These are phyloP conservation scores for Delichon dasypus DNA, from an alignment of 2,797 vertebrate genomes.

Conservation along the genomic window DNA sequence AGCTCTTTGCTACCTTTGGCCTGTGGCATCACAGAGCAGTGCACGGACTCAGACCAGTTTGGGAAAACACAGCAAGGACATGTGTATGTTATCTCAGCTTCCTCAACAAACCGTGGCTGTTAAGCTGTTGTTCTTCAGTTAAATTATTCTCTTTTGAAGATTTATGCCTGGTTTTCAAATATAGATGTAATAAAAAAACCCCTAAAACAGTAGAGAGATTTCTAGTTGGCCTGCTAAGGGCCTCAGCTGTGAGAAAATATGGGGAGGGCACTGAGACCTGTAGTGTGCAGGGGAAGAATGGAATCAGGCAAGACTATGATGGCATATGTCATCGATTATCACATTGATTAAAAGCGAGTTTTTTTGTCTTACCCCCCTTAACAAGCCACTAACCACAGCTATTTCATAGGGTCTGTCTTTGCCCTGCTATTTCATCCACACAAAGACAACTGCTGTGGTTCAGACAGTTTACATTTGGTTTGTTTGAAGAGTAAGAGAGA, in stretches of 20 bases:
- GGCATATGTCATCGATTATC: slow-evolving; percentile 83
- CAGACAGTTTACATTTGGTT: slow-evolving; percentile 77
- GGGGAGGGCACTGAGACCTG: neutral
- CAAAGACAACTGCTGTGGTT: slow-evolving; percentile 79
- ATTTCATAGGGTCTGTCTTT: slow-evolving; percentile 78
- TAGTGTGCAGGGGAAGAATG: slow-evolving; percentile 67
- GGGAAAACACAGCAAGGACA: slow-evolving; percentile 2
- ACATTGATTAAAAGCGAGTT: slow-evolving; percentile 85
- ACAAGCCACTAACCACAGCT: slow-evolving; percentile 84
- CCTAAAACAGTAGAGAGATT: neutral
- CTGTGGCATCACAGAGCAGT: neutral
- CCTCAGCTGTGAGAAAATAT: neutral
- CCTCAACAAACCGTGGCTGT: slow-evolving; percentile 77
- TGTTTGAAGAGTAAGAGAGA: slow-evolving; percentile 62
- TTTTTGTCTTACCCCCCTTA: slow-evolving; percentile 57
- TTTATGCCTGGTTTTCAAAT: slow-evolving; percentile 53
- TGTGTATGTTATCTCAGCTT: slow-evolving; percentile 65
- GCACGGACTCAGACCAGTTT: neutral
- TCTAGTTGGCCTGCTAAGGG: slow-evolving; percentile 38
- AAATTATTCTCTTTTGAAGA: slow-evolving; percentile 81
- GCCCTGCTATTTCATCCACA: slow-evolving; percentile 74
- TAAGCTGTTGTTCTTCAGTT: slow-evolving; percentile 80
- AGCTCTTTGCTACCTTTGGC: neutral
- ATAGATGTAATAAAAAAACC: slow-evolving; percentile 13
- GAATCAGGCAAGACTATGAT: slow-evolving; percentile 64